Evolutionary conservation across 30 jellyfish, hydroid and myxozoan species (phyloP).

Genomic region (Turritopsis rubra): DNA sequence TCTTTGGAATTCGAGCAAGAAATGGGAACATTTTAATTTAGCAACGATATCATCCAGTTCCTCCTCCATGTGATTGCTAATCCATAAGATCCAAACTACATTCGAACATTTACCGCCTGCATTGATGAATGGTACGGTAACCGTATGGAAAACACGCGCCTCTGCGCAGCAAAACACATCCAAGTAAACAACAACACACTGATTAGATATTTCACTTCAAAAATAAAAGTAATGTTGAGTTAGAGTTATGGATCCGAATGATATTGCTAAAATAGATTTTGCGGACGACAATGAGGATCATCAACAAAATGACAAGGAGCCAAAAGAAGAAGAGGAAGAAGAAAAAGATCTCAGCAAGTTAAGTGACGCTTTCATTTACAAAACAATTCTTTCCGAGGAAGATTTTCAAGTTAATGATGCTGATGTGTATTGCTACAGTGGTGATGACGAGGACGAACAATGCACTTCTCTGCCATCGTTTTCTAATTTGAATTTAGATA

Average conservation of each 20-base stretch:
- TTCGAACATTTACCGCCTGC: not conserved
- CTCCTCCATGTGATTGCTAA: not conserved
- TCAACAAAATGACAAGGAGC: too few species aligned
- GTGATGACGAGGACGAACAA: not conserved
- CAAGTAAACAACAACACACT: not conserved
- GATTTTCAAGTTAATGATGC: not conserved
- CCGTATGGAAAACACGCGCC: not conserved
- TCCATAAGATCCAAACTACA: not conserved
- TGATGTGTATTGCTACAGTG: not conserved
- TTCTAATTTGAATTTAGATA: not conserved
- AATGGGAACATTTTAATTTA: not conserved
- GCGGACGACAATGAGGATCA: not conserved
- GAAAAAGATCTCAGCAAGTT: not conserved
- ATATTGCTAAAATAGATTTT: not conserved
- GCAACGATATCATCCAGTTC: not conserved
- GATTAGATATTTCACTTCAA: not conserved
- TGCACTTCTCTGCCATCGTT: not conserved
- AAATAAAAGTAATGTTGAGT: not conserved
- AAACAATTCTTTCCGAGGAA: too few species aligned
- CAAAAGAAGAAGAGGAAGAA: too few species aligned
- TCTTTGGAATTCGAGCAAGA: not conserved
- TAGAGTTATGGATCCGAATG: not conserved
- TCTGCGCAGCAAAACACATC: not conserved
- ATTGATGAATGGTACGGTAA: not conserved
- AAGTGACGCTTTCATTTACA: not conserved